Evolutionary conservation across 53 echinoderm and acorn worm genomes (phyloP).

Genomic region (Astropecten irregularis): DNA sequence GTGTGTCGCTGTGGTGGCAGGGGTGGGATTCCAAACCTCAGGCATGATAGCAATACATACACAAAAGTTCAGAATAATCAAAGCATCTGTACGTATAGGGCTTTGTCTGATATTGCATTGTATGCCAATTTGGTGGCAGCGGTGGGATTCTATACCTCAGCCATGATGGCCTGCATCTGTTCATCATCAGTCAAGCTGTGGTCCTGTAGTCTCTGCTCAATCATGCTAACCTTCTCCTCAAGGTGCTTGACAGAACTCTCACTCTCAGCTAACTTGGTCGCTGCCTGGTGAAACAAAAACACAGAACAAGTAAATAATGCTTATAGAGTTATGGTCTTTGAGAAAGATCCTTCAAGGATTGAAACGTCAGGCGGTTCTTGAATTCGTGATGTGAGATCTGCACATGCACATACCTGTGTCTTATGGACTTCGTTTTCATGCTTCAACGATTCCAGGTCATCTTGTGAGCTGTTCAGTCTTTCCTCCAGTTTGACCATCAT

Average conservation of each 20-base stretch:
- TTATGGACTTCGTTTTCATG: slow-evolving; percentile 78
- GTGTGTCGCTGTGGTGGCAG: too few relatives aligned
- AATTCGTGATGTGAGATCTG: neutral
- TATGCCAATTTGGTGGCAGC: too few relatives aligned
- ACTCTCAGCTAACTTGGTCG: slow-evolving; percentile 59
- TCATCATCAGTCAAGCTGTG: slow-evolving; percentile 90
- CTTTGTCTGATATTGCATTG: too few relatives aligned
- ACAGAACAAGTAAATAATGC: neutral
- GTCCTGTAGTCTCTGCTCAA: slow-evolving; percentile 94
- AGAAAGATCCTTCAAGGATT: neutral
- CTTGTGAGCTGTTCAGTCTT: slow-evolving; percentile 70
- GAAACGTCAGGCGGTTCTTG: neutral
- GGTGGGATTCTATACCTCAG: slow-evolving; percentile 87
- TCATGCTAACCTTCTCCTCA: slow-evolving; percentile 80
- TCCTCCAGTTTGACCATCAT: slow-evolving; percentile 64
- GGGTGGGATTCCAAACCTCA: too few relatives aligned
- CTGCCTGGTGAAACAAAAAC: neutral
- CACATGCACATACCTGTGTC: slow-evolving; percentile 91
- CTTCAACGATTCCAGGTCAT: slow-evolving; percentile 74
- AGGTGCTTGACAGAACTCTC: slow-evolving; percentile 70
- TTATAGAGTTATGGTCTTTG: neutral
- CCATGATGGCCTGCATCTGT: slow-evolving; percentile 72
- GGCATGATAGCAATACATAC: too few relatives aligned
- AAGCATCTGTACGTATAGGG: too few relatives aligned
- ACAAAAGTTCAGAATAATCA: too few relatives aligned